Evolutionary conservation across 2,888 invertebrate genomes (phyloP).

Genomic region (Teinopalpus imperialis): DNA sequence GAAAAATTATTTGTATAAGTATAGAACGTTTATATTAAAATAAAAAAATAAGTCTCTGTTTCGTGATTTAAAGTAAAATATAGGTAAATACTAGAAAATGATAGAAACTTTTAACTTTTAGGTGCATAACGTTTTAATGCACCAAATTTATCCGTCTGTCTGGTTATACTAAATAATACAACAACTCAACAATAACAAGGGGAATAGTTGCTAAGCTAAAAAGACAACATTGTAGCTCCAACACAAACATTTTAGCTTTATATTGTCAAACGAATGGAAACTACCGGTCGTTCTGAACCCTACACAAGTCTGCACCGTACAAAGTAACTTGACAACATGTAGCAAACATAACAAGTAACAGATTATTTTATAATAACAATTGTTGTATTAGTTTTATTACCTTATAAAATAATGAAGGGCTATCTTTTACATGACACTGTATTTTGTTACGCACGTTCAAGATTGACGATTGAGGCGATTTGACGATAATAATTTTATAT

Average conservation of each 20-base stretch:
- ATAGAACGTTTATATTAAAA: too few relatives aligned
- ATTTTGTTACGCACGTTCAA: too few relatives aligned
- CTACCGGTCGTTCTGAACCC: constrained; percentile 6
- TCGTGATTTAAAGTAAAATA: neutral
- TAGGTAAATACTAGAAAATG: neutral
- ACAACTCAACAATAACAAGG: constrained; percentile 18
- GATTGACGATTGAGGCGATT: too few relatives aligned
- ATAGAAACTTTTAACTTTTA: too few relatives aligned
- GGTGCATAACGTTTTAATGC: too few relatives aligned
- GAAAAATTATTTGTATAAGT: too few relatives aligned
- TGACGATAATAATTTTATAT: too few relatives aligned
- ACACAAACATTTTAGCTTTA: constrained; percentile 21
- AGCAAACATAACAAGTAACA: constrained; percentile 29
- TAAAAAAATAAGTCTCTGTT: too few relatives aligned
- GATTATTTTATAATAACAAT: constrained; percentile 17
- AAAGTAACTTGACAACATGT: constrained; percentile 37
- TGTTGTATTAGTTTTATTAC: constrained; percentile 10
- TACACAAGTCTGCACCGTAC: constrained; percentile 26
- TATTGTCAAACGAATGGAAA: constrained; percentile 18
- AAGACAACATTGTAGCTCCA: constrained; percentile 23
- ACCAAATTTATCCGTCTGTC: too few relatives aligned
- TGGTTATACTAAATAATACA: constrained; percentile 12
- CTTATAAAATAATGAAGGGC: neutral
- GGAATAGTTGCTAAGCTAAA: constrained; percentile 17
- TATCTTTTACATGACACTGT: too few relatives aligned